Base-by-base conservation (phyloP, 1,140 invertebrate species). In the Drosophila ananassae region DNA sequence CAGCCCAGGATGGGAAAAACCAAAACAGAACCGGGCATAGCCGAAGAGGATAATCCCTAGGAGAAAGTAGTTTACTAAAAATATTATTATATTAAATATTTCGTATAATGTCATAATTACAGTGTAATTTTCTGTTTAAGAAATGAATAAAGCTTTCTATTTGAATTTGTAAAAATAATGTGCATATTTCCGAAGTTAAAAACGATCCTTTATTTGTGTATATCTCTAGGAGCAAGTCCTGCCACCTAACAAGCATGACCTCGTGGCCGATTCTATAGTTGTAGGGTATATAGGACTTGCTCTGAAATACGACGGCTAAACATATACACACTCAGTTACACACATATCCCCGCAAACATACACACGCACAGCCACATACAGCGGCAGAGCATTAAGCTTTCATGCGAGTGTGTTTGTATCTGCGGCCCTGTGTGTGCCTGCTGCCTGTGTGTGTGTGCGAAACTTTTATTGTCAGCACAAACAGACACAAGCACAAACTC, bases 391-490 rank as follows among this genome's bases (percentile, higher is more conserved):
- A 87, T 85, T 87, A 85, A 78, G 81, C 77, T 87, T 85, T 77
- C 69, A 82, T 82, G 71, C 47, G 69, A 61, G 64, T 72, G 56
- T 84, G 61, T 76, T 32, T 73, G 71, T 73, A 30, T 41, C 39
- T 21, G 28, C 51, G 62, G 32, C 53, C 17, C 17, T 17, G 17
- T 17, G 17, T 17, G 41, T 79, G 64, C 25, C 25, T 28, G 54
- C 30, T 66, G 53, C 73, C 56, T 80, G 78, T 83, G 41, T 79
- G 64, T 74, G 56, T 82, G 63, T 83, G 44, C 63, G 82, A 89
- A 87, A 87, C 83, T 87, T 87, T 87, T 89, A 87, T 87, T 87
- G 83, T 87, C 83, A 87, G 83, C 83, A 89, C 83, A 87, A 83
- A 89, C 83, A 87, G 68, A 84, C 80, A 83, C 50, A 75, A 77